Conservation (phyloP, 1,140 invertebrate species). For the Andricus grossulariae region DNA sequence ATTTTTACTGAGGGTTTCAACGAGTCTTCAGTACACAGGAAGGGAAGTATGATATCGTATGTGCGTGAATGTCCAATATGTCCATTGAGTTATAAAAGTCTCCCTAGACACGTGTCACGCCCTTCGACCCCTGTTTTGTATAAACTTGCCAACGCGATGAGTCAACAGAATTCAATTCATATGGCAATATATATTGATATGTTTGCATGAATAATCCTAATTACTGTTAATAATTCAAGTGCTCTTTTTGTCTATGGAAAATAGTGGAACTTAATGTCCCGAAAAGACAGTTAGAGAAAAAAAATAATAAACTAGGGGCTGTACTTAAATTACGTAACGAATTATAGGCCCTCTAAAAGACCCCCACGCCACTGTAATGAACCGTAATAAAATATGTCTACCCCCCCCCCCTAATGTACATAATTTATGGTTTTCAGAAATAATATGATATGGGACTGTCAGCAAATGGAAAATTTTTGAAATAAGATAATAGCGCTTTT, state of each 20-base stretch:
- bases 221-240: neutral
- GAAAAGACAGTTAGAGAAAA: too few relatives aligned
- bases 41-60: neutral
- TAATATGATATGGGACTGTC: too few relatives aligned
- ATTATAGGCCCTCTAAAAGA: too few relatives aligned
- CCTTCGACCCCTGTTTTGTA: neutral
- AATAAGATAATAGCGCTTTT: too few relatives aligned
- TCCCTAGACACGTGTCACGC: constrained; percentile 12
- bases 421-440: too few relatives aligned
- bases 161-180: neutral
- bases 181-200: neutral
- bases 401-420: too few relatives aligned
- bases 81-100: constrained; percentile 12
- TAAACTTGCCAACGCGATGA: constrained; percentile 6
- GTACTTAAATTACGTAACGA: too few relatives aligned
- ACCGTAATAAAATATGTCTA: too few relatives aligned
- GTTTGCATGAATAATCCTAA: neutral
- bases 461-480: too few relatives aligned
- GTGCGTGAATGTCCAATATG: neutral
- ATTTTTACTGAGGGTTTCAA: neutral
- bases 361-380: too few relatives aligned
- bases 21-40: neutral
- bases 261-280: too few relatives aligned
- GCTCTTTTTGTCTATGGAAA: neutral
- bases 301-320: too few relatives aligned